Base-by-base conservation (phyloP, 2,113 vertebrate genomes). In the Diphyllodes magnificus region DNA sequence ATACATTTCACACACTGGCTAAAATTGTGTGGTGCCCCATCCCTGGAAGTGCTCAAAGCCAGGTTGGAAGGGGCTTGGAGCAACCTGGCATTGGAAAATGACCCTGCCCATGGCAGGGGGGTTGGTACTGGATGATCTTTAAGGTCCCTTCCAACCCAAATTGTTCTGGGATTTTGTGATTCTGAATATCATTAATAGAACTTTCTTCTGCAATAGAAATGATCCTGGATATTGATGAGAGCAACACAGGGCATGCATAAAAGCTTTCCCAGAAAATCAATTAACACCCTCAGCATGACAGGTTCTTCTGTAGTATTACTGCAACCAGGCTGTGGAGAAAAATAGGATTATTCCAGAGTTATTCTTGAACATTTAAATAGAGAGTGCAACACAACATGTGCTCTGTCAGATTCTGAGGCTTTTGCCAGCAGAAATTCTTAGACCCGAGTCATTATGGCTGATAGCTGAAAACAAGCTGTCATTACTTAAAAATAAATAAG, bases 1-100 rank as follows among this genome's bases (percentile, higher is more conserved):
- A 0, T 21, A 4, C 0, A 0, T 89, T 76, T 47, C 10, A 2
- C 15, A 7, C 7, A 1, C 12, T 18, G 13, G 9, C 68, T 88
- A 40, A 49, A 83, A 45, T 20, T 37, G 9, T 47, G 25, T 78
- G 45, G 12, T 69, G 30, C 30, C 70, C 6, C 21, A 37, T 37
- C 40, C 31, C 40, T 70, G 64, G 35, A 28, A 56, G 16, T 20
- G 35, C 28, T 53, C 56, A 70, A 49, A 61, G 42, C 35, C 49
- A 23, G 40, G 25, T 1, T 47, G 37, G 59, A 81, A 27, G 11
- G 8, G 15, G 28, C 23, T 82, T 60, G 54, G 63, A 63, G 40
- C 47, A 69, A 7, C 8, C 12, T 37, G 63, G 49, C 35, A 19
- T 8, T 63, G 63, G 10, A 61, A 90, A 61, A 54, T 33, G 39